Base-by-base conservation (phyloP, 2,888 invertebrate species). In the Chloroclystis v-ata region DNA sequence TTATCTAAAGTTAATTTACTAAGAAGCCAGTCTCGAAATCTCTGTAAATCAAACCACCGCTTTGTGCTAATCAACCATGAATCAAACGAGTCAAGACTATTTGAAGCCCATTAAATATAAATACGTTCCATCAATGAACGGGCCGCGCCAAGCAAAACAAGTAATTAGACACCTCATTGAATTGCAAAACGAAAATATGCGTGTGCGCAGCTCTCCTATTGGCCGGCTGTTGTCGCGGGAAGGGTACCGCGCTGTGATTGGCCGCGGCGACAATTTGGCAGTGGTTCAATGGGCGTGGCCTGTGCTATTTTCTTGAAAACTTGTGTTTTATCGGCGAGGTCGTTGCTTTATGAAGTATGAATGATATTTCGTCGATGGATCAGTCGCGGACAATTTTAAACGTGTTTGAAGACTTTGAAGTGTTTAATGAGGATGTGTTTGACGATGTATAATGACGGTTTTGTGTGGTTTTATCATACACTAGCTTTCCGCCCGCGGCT, bases 231-330 rank as follows among this genome's bases (percentile, higher is more conserved):
- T 53, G 66, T 66, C 67, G 68, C 67, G 75, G 65, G 44, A 50
- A 56, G 42, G 49, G 60, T 46, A 47, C 51, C 42, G 59, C 48
- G 47, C 55, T 60, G 52, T 55, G 59, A 81, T 81, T 82, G 82
- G 81, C 38, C 49, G 57, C 35, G 46, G 49, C 47, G 59, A 57
- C 60, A 63, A 78, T 82, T 84, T 84, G 84, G 84, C 83, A 82
- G 73, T 64, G 65, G 62, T 62, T 78, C 83, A 83, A 80, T 68
- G 64, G 84, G 84, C 80, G 82, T 65, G 69, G 77, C 68, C 60
- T 71, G 11, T 12, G n/a, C 20, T 8, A 38, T 33, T 41, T 45
- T 37, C 14, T 46, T 43, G 13, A 43, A 46, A 50, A 47, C 47
- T 47, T 46, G 54, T 48, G 53, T 49, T 52, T 37, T 44, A 20